Conservation (phyloP, 2,797 vertebrate genomes). For the Sphaeramia orbicularis region DNA sequence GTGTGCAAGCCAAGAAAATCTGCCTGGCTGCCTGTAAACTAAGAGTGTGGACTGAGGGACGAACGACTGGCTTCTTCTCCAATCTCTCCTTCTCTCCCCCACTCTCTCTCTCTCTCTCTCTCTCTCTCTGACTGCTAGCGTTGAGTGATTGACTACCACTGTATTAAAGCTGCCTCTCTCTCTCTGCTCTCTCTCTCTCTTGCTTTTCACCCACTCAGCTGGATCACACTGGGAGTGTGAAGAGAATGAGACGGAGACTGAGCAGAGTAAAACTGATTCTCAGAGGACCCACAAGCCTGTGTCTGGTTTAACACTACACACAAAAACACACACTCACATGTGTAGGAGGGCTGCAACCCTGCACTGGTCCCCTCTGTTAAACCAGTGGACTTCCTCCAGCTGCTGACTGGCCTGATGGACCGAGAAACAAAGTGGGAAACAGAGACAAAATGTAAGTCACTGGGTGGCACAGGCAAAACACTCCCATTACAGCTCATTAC, state of each 20-base stretch:
- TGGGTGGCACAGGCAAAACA: conserved; percentile 24
- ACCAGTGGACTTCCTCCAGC: conserved; percentile 23
- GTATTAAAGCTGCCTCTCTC: conserved; percentile 19
- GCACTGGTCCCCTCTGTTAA: conserved; percentile 42
- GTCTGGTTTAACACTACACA: conserved; percentile 62
- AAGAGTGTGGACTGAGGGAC: conserved; percentile 67
- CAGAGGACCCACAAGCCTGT: conserved; percentile 51
- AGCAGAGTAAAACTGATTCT: conserved; percentile 53
- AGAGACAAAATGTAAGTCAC: conserved; percentile 9
- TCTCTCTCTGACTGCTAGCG: background rate
- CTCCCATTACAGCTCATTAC: background rate
- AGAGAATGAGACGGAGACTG: conserved; percentile 26
- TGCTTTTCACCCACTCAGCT: conserved; percentile 66
- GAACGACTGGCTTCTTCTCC: conserved; percentile 57
- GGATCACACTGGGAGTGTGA: conserved; percentile 41
- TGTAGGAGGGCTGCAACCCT: conserved; percentile 53
- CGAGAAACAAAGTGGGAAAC: background rate
- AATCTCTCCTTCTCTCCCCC: conserved; percentile 8
- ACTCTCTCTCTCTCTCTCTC: conserved; percentile 15
- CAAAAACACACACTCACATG: conserved; percentile 19
- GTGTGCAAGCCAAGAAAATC: conserved; percentile 77
- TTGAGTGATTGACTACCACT: conserved; percentile 44
- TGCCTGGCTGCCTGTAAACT: conserved; percentile 71
- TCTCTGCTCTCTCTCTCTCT: conserved; percentile 13
- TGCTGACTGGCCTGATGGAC: conserved; percentile 25